These are phyloP conservation scores for Rhinichthys klamathensis DNA, from an alignment of 2,113 vertebrate species.

Conservation along the genomic window DNA sequence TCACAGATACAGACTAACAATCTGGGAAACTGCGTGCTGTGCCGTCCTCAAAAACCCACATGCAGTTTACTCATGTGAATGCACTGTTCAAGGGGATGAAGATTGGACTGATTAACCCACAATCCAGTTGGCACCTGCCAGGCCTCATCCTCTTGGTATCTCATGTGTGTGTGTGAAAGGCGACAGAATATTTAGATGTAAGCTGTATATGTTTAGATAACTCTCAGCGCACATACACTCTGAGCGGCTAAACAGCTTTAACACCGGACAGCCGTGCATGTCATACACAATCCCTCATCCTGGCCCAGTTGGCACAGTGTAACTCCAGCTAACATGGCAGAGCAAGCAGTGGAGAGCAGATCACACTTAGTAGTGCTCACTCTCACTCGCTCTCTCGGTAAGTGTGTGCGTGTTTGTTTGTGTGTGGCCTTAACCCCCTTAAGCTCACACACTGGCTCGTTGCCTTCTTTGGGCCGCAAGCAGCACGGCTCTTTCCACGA, in stretches of 20 bases:
- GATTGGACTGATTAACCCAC: constrained; percentile 43
- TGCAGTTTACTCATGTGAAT: background rate
- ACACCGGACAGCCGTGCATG: constrained; percentile 69
- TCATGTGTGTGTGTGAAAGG: constrained; percentile 36
- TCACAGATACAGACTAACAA: constrained; percentile 22
- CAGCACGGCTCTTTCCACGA: constrained; percentile 16
- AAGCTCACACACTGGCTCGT: constrained; percentile 49
- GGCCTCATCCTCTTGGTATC: constrained; percentile 26
- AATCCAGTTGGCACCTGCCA: constrained; percentile 62
- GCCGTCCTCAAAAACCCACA: constrained; percentile 19
- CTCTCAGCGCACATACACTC: constrained; percentile 34
- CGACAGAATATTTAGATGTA: constrained; percentile 43
- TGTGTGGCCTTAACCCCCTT: constrained; percentile 47
- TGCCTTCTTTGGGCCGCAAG: constrained; percentile 36
- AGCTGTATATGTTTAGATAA: constrained; percentile 45
- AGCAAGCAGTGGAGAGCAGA: constrained; percentile 38
- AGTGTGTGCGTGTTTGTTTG: constrained; percentile 30
- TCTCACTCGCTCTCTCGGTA: constrained; percentile 45
- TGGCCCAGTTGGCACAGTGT: constrained; percentile 72
- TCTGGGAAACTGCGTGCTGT: constrained; percentile 1
- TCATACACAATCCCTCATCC: constrained; percentile 75
- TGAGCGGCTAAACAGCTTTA: constrained; percentile 69
- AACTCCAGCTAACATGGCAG: constrained; percentile 46
- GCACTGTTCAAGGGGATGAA: constrained; percentile 15
- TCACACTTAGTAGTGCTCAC: constrained; percentile 39